Conservation (phyloP, 1,140 invertebrate species). For the Zaprionus kolodkinae region DNA sequence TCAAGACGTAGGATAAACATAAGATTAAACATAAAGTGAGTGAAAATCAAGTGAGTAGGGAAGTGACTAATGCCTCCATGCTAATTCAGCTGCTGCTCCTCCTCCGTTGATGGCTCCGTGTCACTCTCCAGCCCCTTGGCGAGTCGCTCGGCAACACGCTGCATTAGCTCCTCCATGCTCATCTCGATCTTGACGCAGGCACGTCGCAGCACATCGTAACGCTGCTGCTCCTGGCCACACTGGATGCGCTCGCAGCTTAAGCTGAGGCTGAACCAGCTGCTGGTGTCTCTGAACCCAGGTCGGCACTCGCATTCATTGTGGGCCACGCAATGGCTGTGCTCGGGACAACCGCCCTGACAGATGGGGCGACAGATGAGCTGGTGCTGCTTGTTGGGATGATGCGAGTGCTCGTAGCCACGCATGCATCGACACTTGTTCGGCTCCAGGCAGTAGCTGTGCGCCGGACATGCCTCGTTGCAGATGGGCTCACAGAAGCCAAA, state of each 20-base stretch:
- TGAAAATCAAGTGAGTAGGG: neutral
- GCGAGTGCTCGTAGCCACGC: slow-evolving; percentile 84
- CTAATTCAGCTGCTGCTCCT: neutral
- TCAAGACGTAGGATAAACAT: neutral
- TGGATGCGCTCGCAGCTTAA: slow-evolving; percentile 70
- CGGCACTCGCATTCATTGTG: slow-evolving; percentile 74
- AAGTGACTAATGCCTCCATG: neutral
- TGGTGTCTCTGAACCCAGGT: slow-evolving; percentile 68
- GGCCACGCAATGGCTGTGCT: slow-evolving; percentile 68
- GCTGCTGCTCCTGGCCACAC: slow-evolving; percentile 71
- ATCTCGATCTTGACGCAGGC: slow-evolving; percentile 75
- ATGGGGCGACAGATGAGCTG: slow-evolving; percentile 68
- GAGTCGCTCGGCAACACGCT: slow-evolving; percentile 66
- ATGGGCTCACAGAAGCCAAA: slow-evolving; percentile 77
- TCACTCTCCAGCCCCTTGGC: slow-evolving; percentile 55
- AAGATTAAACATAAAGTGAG: neutral
- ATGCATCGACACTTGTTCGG: slow-evolving; percentile 87
- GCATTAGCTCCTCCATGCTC: slow-evolving; percentile 81
- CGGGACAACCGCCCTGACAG: slow-evolving; percentile 71
- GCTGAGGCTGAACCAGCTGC: slow-evolving; percentile 66
- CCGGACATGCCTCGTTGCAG: slow-evolving; percentile 59
- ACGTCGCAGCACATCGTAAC: slow-evolving; percentile 56
- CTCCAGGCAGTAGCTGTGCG: slow-evolving; percentile 86
- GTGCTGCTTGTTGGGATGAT: slow-evolving; percentile 64
- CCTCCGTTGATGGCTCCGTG: slow-evolving; percentile 5